Conservation (phyloP, 2,797 vertebrate genomes). For the Notolabrus celidotus region DNA sequence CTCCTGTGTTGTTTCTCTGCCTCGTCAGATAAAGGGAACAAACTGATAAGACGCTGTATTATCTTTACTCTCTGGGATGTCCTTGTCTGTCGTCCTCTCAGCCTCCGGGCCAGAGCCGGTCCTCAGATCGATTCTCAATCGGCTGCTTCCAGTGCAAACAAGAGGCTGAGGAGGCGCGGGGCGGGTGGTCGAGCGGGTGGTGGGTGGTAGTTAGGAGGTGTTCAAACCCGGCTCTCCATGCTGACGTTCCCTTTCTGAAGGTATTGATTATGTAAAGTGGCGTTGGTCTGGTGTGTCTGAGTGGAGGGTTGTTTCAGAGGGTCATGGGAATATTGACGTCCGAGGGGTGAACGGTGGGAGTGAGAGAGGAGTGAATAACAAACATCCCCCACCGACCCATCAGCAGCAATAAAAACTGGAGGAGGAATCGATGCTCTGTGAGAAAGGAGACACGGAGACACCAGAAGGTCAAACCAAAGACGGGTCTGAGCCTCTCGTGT, state of each 20-base stretch:
- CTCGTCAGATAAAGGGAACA: conserved; percentile 76
- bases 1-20: conserved; percentile 33
- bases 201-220: conserved; percentile 4
- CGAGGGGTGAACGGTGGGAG: conserved; percentile 53
- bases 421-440: conserved; percentile 65
- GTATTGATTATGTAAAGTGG: conserved; percentile 78
- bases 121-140: conserved; percentile 76
- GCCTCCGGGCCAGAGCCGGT: conserved; percentile 52
- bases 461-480: conserved; percentile 71
- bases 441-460: conserved; percentile 38
- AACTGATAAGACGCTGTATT: conserved; percentile 73
- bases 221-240: conserved; percentile 26
- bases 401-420: conserved; percentile 77
- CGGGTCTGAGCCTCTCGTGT: conserved; percentile 14
- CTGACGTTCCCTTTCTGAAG: conserved; percentile 33
- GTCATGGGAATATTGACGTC: conserved; percentile 82
- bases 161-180: conserved; percentile 35
- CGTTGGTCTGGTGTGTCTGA: conserved; percentile 51
- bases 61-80: conserved; percentile 74
- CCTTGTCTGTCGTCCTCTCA: conserved; percentile 79
- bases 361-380: conserved; percentile 59
- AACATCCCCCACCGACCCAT: conserved; percentile 72
- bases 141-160: conserved; percentile 56
- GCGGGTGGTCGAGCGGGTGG: conserved; percentile 25
- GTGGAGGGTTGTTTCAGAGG: conserved; percentile 56